A percentile compares a stretch with the other conserved stretches of the same genome.
Conservation (phyloP, 2,113 vertebrate species). For the Ceyx melanurus region DNA sequence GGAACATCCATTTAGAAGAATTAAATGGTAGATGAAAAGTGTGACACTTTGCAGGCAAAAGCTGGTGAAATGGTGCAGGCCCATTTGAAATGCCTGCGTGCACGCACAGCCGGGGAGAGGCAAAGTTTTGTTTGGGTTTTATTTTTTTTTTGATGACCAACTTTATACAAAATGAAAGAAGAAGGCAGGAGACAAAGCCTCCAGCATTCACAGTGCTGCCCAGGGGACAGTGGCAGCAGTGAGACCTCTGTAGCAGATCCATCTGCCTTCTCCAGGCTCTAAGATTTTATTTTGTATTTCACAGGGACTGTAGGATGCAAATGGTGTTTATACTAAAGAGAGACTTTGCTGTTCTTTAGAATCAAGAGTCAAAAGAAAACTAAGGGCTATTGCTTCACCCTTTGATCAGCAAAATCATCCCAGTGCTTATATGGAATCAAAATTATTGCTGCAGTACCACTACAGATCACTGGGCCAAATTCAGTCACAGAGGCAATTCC, state of each 20-base stretch:
- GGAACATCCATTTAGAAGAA: slow-evolving; percentile 68
- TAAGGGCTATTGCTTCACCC: not conserved
- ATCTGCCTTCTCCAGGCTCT: not conserved
- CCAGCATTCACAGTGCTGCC: not conserved
- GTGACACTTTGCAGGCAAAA: slow-evolving; percentile 11
- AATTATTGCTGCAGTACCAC: not conserved
- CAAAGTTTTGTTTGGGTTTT: not conserved
- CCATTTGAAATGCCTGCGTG: not conserved
- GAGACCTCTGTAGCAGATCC: not conserved
- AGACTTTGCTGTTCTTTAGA: not conserved
- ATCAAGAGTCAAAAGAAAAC: not conserved
- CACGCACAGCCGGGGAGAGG: not conserved
- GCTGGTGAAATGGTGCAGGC: not conserved
- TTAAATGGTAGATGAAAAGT: slow-evolving; percentile 61
- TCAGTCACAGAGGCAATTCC: not conserved
- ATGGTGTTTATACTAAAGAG: not conserved
- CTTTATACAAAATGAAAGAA: slow-evolving; percentile 25
- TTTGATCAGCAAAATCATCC: not conserved
- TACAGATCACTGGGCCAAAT: not conserved
- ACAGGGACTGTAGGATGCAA: not conserved
- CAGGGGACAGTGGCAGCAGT: not conserved
- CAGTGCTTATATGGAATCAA: not conserved
- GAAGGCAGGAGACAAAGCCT: not conserved
- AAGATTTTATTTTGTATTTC: not conserved
- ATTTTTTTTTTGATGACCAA: not conserved